Evolutionary conservation across 2,888 invertebrate genomes (phyloP).

Genomic region (Rhaphigaster nebulosa): DNA sequence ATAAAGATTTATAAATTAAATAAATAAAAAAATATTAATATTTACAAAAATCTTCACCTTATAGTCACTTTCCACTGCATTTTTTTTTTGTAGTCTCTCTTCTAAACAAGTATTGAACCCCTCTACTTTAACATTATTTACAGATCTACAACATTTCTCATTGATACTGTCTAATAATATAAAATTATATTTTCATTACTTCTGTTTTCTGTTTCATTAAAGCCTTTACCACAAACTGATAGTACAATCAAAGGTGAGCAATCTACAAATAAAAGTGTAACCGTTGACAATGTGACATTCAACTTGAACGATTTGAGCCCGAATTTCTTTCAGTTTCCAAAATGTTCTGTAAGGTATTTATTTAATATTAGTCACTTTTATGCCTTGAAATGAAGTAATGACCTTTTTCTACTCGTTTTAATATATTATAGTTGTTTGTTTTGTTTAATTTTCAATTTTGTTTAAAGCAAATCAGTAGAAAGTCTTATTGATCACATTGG

Average conservation of each 20-base stretch:
- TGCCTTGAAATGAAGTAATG: background rate
- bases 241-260: constrained; percentile 32
- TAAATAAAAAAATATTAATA: no score
- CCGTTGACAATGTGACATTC: constrained; percentile 1
- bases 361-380: background rate
- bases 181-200: constrained; percentile 20
- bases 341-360: constrained; percentile 64
- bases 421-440: background rate
- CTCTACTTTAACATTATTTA: background rate
- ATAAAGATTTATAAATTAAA: no score
- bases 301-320: constrained; percentile 63
- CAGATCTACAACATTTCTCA: background rate
- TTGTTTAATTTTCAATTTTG: constrained; percentile 63
- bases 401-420: background rate
- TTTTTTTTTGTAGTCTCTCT: background rate
- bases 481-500: constrained; percentile 76
- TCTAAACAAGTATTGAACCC: background rate
- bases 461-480: constrained; percentile 70
- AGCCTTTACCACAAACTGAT: background rate
- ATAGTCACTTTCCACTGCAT: no score
- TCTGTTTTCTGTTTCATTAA: background rate
- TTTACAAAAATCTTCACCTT: no score
- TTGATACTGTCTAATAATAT: background rate
- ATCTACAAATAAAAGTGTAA: constrained; percentile 8
- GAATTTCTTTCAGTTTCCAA: constrained; percentile 68